Base-by-base conservation (phyloP, 2,888 invertebrate genomes). In the Podotricha telesiphe region DNA sequence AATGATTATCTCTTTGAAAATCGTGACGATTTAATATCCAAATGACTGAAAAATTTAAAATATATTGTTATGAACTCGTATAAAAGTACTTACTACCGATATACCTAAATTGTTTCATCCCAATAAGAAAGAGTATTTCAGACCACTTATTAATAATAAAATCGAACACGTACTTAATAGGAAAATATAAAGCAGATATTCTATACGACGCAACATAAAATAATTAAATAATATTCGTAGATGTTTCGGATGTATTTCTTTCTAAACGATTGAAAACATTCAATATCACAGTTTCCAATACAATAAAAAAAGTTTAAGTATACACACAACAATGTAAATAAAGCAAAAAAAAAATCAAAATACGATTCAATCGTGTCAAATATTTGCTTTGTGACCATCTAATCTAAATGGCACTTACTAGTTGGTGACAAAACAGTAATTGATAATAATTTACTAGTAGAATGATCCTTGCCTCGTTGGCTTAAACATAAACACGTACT, bases 201-300 rank as follows among this genome's bases (percentile, higher is more conserved):
- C 37, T 47, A 47, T 34, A 51, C 63, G 62, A 50, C 62, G 66
- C 63, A 47, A 70, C 55, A 42, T 28, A 53, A 79, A 79, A 75
- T 77, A 74, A 78, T 76, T 77, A 76, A 77, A 82, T 79, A 68
- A 56, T 48, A 22, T 61, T 67, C 42, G 53, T 28, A 78, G 45
- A 65, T 68, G 53, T 66, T 71, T 71, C 81, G 81, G 82, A 83
- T 76, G 77, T 77, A 81, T 81, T 83, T 83, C 83, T 85, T 80
- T 81, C 79, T 75, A 83, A 78, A 82, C 76, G 82, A 89, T 91
- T 90, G 91, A 90, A 92, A 91, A 90, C 88, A 90, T 84, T 86
- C 82, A 89, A 90, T 93, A 93, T 93, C 93, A 93, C 93, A 93
- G 92, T 91, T 92, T 90, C 84, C 91, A 91, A 92, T 89, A 88